Percentiles rank a stretch among this genome's conserved stretches.
Evolutionary conservation across 2,797 vertebrate species (phyloP).

Genomic region (Pogoniulus pusillus): DNA sequence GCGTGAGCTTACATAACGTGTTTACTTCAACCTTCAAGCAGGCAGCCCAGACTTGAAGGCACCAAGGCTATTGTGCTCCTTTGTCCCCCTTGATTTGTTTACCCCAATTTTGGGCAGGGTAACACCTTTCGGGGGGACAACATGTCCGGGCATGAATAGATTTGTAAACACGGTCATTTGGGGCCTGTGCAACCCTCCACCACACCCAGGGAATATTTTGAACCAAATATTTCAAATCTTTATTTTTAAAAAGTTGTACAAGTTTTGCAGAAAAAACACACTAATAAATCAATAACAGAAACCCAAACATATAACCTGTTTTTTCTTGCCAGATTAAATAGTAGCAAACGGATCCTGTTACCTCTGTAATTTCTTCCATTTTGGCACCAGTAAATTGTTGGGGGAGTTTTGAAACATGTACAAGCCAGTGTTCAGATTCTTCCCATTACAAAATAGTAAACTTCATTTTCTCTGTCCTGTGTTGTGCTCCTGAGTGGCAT

Average conservation of each 20-base stretch:
- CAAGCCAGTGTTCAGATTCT: background rate
- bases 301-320: fast-evolving
- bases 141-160: too few species aligned
- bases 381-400: background rate
- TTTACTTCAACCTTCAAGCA: too few species aligned
- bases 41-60: too few species aligned
- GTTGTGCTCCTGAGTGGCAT: background rate
- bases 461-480: background rate
- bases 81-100: too few species aligned
- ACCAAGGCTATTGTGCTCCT: too few species aligned
- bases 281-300: background rate
- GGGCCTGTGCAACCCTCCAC: too few species aligned
- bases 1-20: too few species aligned
- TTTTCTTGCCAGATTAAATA: background rate
- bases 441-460: background rate
- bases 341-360: background rate
- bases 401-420: background rate
- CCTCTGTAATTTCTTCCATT: background rate
- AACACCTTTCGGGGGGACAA: too few species aligned
- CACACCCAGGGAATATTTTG: fast-evolving
- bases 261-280: fast-evolving
- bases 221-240: background rate
- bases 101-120: too few species aligned
- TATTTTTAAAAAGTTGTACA: background rate
- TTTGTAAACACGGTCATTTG: too few species aligned